Evolutionary conservation across 2,888 invertebrate genomes (phyloP).

Genomic region (Tipula lateralis): DNA sequence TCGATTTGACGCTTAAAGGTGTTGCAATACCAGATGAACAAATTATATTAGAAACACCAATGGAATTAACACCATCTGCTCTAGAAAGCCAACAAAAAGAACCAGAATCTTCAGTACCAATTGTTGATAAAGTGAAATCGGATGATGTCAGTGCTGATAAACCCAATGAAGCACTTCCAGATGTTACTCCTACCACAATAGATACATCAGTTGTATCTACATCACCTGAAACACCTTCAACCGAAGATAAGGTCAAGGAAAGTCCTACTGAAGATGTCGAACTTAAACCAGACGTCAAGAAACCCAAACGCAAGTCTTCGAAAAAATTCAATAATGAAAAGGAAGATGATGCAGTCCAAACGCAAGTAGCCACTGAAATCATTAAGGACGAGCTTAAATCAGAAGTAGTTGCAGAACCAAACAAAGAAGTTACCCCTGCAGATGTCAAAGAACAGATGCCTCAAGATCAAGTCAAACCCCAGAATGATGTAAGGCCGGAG

Average conservation of each 20-base stretch:
- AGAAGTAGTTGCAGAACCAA: conserved; percentile 31
- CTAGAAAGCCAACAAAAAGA: not conserved
- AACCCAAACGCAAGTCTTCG: conserved; percentile 30
- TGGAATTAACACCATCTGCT: not conserved
- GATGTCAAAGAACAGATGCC: conserved; percentile 28
- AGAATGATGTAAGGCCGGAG: conserved; percentile 30
- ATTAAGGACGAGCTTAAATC: not conserved
- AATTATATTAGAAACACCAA: not conserved
- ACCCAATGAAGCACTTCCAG: not conserved
- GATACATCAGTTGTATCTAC: not conserved
- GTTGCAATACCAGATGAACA: not conserved
- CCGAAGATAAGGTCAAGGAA: too few relatives aligned
- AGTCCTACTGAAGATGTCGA: not conserved
- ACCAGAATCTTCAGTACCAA: too few relatives aligned
- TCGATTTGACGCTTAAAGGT: not conserved
- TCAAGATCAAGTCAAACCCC: conserved; percentile 30
- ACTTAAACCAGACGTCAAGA: not conserved
- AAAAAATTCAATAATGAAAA: conserved; percentile 26
- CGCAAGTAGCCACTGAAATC: not conserved
- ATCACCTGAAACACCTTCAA: too few relatives aligned
- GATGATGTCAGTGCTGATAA: not conserved
- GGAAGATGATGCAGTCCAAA: not conserved
- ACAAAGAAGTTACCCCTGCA: conserved; percentile 32
- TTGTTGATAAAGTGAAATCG: too few relatives aligned
- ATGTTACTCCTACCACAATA: not conserved